These are phyloP conservation scores for Borostomias antarcticus DNA, from an alignment of 2,797 vertebrate species.

Conservation along the genomic window DNA sequence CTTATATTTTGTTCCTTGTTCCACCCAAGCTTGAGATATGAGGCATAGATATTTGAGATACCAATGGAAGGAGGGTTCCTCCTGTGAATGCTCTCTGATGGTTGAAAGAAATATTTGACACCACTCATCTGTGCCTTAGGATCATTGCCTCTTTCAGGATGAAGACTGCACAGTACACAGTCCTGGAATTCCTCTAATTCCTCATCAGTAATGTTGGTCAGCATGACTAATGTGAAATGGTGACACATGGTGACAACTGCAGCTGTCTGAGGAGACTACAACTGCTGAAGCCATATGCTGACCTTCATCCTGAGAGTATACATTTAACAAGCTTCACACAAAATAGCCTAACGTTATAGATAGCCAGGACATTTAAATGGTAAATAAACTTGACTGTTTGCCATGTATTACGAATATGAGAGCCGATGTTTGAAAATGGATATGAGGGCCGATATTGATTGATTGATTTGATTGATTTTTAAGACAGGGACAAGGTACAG, in stretches of 20 bases:
- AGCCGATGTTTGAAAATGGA: no score
- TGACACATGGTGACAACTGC: conserved; percentile 2
- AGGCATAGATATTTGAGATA: conserved; percentile 5
- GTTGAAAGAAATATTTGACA: not conserved
- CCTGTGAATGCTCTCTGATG: not conserved
- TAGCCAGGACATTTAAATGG: no score
- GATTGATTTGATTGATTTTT: no score
- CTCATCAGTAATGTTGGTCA: not conserved
- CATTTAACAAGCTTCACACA: not conserved
- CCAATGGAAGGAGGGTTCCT: conserved; percentile 2
- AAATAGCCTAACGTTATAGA: not conserved
- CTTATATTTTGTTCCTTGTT: conserved; percentile 20
- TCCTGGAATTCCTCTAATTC: not conserved
- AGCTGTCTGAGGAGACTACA: conserved; percentile 11
- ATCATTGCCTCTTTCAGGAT: not conserved
- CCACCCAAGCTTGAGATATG: conserved; percentile 31
- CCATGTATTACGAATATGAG: no score
- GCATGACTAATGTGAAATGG: not conserved
- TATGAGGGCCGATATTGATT: no score
- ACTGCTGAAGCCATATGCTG: not conserved
- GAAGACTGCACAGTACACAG: not conserved
- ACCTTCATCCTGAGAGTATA: not conserved
- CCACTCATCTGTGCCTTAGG: not conserved
- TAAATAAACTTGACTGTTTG: no score
- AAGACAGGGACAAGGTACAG: no score